Evolutionary conservation across 1,140 invertebrate species (phyloP), one percentile per base, ranked within the genome.

Genomic region (Arctopsyche grandis): DNA sequence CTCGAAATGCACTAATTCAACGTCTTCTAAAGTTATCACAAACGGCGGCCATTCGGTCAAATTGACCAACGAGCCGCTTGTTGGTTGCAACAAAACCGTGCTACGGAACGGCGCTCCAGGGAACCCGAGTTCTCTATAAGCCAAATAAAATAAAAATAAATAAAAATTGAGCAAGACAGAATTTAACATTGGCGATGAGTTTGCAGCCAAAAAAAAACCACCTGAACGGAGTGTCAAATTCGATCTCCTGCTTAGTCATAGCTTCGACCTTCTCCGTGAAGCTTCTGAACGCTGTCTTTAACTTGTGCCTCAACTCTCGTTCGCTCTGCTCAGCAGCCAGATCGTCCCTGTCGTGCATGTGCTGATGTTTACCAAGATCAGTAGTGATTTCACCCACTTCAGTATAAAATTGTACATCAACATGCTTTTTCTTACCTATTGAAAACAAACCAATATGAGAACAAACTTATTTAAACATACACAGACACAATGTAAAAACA

Each of bases 341-440:
- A 91, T 99, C 99, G 88, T 99, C 99, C 60, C 98, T 90, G 87
- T 99, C 99, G 85, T 99, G 98, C 98, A 99, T 99, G 86, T 99
- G 97, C 85, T 99, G 98, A 88, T 99, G 98, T 88, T 99, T 99
- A 52, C 98, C 98, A 77, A 99, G 89, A 92, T 99, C 99, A 0
- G 99, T 99, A 0, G 98, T 99, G 56, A 99, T 99, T 89, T 99
- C 99, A 84, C 99, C 99, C 71, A 99, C 99, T 89, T 99, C 99
- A 0, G 98, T 99, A 86, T 99, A 99, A 89, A 99, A 99, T 85
- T 99, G 98, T 3, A 99, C 98, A 88, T 99, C 98, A 5, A 97
- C 91, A 84, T 99, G 98, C 85, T 99, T 99, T 89, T 99, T 99
- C 88, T 99, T 99, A 71, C 87, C 87, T 88, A 78, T 0, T n/a